Evolutionary conservation across 2,113 vertebrate genomes (phyloP).

Genomic region (Speoplatyrhinus poulsoni): DNA sequence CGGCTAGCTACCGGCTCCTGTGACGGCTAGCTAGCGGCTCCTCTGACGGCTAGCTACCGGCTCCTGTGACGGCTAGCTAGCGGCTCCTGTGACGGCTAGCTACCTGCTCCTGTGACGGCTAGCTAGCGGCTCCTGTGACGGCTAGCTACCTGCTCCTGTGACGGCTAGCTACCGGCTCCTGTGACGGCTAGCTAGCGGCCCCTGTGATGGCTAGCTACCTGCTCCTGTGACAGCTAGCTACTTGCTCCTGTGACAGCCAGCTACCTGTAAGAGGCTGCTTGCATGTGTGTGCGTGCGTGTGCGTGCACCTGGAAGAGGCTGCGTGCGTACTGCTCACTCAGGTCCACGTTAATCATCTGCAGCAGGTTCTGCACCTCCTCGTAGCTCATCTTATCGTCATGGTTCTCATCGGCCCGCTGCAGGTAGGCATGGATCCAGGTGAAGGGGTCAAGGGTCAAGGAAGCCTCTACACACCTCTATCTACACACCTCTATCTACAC

Average conservation of each 20-base stretch:
- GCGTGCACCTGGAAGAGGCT: constrained; percentile 86
- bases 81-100: too few species aligned
- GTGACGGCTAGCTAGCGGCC: too few species aligned
- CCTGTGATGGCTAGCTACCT: not conserved
- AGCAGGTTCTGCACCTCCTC: constrained; percentile 90
- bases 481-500: not conserved
- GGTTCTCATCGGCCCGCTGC: constrained; percentile 86
- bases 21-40: too few species aligned
- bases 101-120: too few species aligned
- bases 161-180: too few species aligned
- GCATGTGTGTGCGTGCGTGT: not conserved
- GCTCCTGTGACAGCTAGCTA: not conserved
- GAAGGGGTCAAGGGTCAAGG: constrained; percentile 54
- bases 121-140: too few species aligned
- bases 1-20: too few species aligned
- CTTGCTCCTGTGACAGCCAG: too few species aligned
- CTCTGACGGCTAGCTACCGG: too few species aligned
- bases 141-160: too few species aligned
- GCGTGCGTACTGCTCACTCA: constrained; percentile 87
- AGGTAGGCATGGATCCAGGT: constrained; percentile 92
- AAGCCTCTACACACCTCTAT: constrained; percentile 1
- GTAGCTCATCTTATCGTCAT: constrained; percentile 93
- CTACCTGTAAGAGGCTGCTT: too few species aligned
- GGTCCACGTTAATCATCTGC: constrained; percentile 91
- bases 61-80: too few species aligned